Evolutionary conservation across 2,888 invertebrate genomes (phyloP).

Genomic region (Cynaeus angustus): DNA sequence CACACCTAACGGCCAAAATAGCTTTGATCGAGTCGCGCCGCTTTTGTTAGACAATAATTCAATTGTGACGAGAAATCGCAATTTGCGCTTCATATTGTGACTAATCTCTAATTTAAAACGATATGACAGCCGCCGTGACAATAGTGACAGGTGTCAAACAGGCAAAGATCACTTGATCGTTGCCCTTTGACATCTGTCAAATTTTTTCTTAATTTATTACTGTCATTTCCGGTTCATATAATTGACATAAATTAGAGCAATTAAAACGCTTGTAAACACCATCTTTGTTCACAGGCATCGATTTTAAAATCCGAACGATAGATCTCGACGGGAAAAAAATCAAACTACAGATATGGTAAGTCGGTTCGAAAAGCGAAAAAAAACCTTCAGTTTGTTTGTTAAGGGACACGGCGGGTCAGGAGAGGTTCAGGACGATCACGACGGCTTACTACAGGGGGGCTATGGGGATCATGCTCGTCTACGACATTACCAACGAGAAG

Average conservation of each 20-base stretch:
- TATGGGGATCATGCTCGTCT: conserved; percentile 99
- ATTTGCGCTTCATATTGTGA: conserved; percentile 17
- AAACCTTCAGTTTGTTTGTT: conserved; percentile 15
- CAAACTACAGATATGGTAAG: conserved; percentile 98
- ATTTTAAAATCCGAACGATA: conserved; percentile 99
- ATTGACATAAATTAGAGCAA: too few species aligned
- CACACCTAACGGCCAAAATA: conserved; percentile 40
- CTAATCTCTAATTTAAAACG: conserved; percentile 21
- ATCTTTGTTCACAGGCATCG: conserved; percentile 85
- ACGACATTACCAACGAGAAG: conserved; percentile 99
- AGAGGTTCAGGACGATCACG: conserved; percentile 98
- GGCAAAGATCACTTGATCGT: conserved; percentile 15
- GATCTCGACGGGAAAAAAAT: conserved; percentile 99
- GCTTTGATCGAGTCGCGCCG: conserved; percentile 14
- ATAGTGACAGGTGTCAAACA: conserved; percentile 34
- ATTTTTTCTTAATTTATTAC: conserved; percentile 4
- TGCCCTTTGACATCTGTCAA: conserved; percentile 28
- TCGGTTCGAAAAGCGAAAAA: conserved; percentile 54
- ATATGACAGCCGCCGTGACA: conserved; percentile 31
- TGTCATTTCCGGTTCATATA: conserved; percentile 9
- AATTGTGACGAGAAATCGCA: conserved; percentile 17
- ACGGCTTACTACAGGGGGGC: conserved; percentile 99
- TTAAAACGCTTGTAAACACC: conserved; percentile 2
- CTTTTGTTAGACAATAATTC: conserved; percentile 20
- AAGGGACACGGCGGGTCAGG: conserved; percentile 99